Evolutionary conservation across 2,888 invertebrate genomes (phyloP), one percentile per base, ranked within the genome.

Genomic region (Pollenia amentaria): DNA sequence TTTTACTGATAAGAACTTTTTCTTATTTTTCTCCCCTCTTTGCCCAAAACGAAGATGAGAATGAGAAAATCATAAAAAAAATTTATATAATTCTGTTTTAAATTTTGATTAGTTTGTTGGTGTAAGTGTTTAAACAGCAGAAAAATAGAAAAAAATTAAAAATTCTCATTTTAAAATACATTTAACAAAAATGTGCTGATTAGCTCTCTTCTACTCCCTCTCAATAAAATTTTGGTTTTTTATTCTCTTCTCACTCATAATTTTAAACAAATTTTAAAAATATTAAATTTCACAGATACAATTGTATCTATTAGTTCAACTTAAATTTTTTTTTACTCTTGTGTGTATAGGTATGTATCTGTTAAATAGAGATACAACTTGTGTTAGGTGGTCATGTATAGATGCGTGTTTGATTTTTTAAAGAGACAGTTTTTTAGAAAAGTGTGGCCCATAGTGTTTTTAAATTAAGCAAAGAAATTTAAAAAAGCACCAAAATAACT

Each of bases 1-100:
- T 40, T 72, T 70, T 70, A 64, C 76, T 83, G 83, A 83, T 83
- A 83, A 83, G 83, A 83, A 83, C 62, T 69, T 64, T 77, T 78
- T 69, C 48, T 42, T 46, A 65, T 73, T 51, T 62, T 55, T 62
- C 76, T 62, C 55, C 44, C 12, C 55, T 16, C 53, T 70, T 29
- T 51, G 42, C 44, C 14, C 40, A 57, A 55, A 44, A 46, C 42
- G 6, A 42, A 60, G 55, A 80, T 65, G 72, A 64, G 72, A 65
- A 48, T 44, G 21, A 75, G 44, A 67, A 78, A 64, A 21, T n/a
- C 18, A 21, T 40, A 9, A 40, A 76, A 79, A 55, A 38, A 44
- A 18, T 75, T 38, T 70, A 55, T 69, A 64, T 60, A 83, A 57
- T 75, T 51, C 29, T 40, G n/a, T 75, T 73, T 21, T 48, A 51